Evolutionary conservation across 2,113 vertebrate species (phyloP), one percentile per base, ranked within the genome.

Genomic region (Oryzias celebensis): DNA sequence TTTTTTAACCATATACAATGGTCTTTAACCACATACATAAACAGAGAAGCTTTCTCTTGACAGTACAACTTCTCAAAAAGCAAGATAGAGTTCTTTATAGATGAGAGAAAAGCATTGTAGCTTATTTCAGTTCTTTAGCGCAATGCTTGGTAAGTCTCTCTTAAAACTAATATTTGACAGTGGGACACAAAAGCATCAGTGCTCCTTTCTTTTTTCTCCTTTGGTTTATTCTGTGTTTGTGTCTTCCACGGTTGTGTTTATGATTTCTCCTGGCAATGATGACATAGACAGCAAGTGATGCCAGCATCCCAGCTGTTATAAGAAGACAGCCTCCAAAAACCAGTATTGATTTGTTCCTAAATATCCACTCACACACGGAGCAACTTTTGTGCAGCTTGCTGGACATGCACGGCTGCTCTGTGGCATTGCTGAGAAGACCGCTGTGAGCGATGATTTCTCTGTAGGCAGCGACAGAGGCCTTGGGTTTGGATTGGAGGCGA

Each of bases 251-350:
- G 5, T 49, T 54, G 16, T 54, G 60, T 24, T 1, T 70, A 68
- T 68, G 82, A 14, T 49, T 94, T 85, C 78, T 90, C 83, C 92
- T 94, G 52, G 75, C 87, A 59, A 88, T 83, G 47, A 93, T 82
- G 71, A 93, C 78, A 78, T 92, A 68, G 46, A 82, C 62, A 22
- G 77, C 2, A n/a, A 95, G 82, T 7, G 81, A 85, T 52, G 86
- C 62, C 64, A 98, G 71, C 72, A 95, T 86, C 24, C 82, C 61
- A 23, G 92, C 62, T 0, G 92, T 93, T 52, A 90, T 86, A 22
- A 94, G 85, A 31, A 96, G 80, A 77, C 94, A 97, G 31, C 87
- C 88, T 18, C 88, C 85, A 26, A 98, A 96, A 70, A 98, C 95
- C 65, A 97, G 83, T 6, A 97, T 65, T 0, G 93, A 82, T 71